phyloP scores from a whole-genome alignment of 2,797 vertebrate genomes.

The Natrix natrix region DNA sequence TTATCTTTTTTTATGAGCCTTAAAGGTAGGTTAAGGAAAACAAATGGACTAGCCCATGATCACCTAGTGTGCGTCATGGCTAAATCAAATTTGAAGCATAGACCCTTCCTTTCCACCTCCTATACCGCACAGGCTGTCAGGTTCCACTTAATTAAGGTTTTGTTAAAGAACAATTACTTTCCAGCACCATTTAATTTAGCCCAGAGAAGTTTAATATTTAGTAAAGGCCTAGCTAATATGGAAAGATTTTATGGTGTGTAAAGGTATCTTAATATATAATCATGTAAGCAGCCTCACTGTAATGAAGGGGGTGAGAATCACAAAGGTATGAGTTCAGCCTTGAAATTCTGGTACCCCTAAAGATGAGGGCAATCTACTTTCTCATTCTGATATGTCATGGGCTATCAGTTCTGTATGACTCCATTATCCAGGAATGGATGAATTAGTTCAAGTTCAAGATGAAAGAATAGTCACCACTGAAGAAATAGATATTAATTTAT shows the following conservation, averaged over 20 bases:
- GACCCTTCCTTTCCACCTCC: background rate
- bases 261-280: background rate
- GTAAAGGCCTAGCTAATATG: background rate
- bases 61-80: background rate
- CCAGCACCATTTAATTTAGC: background rate
- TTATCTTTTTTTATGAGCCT: background rate
- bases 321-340: background rate
- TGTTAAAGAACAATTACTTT: background rate
- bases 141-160: constrained; percentile 1
- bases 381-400: background rate
- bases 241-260: background rate
- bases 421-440: constrained; percentile 20
- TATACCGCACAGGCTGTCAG: background rate
- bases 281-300: background rate
- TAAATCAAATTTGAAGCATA: background rate
- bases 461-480: constrained; percentile 22
- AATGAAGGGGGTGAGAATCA: background rate
- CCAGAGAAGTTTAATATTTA: background rate
- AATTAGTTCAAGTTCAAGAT: constrained; percentile 35
- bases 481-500: constrained; percentile 34
- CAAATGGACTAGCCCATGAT: background rate
- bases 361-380: background rate
- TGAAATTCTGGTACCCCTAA: background rate
- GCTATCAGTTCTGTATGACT: constrained; percentile 15
- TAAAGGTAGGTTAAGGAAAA: background rate